Conservation (phyloP, 2,888 invertebrate genomes). For the Apamea monoglypha region DNA sequence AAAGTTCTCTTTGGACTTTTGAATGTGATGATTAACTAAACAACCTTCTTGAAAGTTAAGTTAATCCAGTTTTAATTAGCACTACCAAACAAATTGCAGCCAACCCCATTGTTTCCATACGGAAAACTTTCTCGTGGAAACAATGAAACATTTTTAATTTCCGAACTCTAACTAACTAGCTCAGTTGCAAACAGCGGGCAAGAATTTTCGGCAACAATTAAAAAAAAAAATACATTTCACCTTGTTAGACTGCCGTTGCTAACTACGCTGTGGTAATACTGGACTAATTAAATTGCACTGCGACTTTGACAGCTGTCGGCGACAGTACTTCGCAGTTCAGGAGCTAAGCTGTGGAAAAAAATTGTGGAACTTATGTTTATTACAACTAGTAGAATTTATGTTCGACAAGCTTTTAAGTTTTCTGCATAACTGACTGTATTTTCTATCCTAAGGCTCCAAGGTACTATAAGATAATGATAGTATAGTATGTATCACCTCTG, state of each 20-base stretch:
- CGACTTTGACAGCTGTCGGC: slow-evolving; percentile 72
- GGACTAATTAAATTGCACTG: slow-evolving; percentile 74
- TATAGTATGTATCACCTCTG: too few species aligned
- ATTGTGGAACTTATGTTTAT: neutral
- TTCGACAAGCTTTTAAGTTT: neutral
- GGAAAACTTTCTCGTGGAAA: slow-evolving; percentile 29
- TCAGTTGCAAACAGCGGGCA: slow-evolving; percentile 16
- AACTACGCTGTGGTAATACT: slow-evolving; percentile 57
- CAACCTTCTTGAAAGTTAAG: slow-evolving; percentile 10
- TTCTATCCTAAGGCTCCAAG: neutral
- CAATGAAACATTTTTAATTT: slow-evolving; percentile 28
- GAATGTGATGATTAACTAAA: neutral
- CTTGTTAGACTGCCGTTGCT: slow-evolving; percentile 34
- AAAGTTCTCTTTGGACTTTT: neutral
- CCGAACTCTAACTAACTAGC: slow-evolving; percentile 33
- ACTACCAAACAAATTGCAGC: slow-evolving; percentile 24
- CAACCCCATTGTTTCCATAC: slow-evolving; percentile 19
- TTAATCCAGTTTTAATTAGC: slow-evolving; percentile 25
- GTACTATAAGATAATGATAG: neutral
- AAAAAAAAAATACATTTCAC: slow-evolving; percentile 36
- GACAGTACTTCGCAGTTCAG: slow-evolving; percentile 52
- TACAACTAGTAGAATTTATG: too few species aligned
- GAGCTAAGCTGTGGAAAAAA: slow-evolving; percentile 25
- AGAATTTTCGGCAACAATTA: slow-evolving; percentile 32
- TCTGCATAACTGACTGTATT: neutral